Conservation (phyloP, 2,888 invertebrate species). For the Drosophila quasianomalipes region DNA sequence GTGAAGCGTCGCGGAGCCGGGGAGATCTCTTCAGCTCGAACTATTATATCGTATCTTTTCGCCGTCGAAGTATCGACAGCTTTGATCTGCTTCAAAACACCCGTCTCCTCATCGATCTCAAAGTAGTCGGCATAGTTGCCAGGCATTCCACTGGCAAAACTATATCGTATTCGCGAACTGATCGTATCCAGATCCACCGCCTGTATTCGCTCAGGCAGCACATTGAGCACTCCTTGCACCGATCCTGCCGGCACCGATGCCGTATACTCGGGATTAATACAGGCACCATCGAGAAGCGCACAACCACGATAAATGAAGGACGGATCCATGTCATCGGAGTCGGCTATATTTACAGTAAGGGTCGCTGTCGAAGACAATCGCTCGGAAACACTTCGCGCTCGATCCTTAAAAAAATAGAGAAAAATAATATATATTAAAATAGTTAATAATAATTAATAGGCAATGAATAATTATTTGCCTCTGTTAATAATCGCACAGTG, state of each 20-base stretch:
- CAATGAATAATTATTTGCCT: not conserved
- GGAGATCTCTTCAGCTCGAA: conserved; percentile 94
- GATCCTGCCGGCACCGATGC: conserved; percentile 92
- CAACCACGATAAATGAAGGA: conserved; percentile 96
- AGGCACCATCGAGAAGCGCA: conserved; percentile 92
- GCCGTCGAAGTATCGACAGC: conserved; percentile 92
- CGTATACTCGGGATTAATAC: conserved; percentile 94
- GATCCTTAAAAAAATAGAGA: conserved; percentile 88
- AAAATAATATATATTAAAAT: not conserved
- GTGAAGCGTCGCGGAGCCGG: conserved; percentile 92
- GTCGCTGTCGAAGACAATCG: conserved; percentile 94
- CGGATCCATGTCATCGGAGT: conserved; percentile 96
- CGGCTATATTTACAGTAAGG: conserved; percentile 93
- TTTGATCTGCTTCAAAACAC: conserved; percentile 92
- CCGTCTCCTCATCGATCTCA: conserved; percentile 92
- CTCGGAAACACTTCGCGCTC: conserved; percentile 91
- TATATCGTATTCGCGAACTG: conserved; percentile 92
- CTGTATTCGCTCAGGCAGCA: conserved; percentile 94
- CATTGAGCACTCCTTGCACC: conserved; percentile 92
- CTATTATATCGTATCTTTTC: conserved; percentile 92
- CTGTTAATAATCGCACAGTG: not conserved
- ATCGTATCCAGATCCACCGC: conserved; percentile 96
- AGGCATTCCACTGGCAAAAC: conserved; percentile 93
- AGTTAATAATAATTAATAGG: not conserved
- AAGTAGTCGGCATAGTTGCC: conserved; percentile 92